These are phyloP conservation scores for Rhamphomyia laevipes DNA, from an alignment of 2,888 invertebrate species.

Conservation along the genomic window DNA sequence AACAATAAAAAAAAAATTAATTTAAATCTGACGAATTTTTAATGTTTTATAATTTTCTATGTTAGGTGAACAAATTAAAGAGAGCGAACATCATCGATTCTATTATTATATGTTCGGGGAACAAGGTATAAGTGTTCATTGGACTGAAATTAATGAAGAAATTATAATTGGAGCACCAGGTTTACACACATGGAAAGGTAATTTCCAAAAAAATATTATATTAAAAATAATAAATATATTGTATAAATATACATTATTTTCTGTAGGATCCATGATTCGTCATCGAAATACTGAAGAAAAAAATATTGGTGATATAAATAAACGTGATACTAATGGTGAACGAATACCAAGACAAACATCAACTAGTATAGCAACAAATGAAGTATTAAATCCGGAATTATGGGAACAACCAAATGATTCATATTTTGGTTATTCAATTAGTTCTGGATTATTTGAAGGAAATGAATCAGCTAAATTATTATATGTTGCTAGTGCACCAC, in stretches of 20 bases:
- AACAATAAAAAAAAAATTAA: too few relatives aligned
- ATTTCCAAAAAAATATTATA: too few relatives aligned
- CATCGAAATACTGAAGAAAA: conserved; percentile 22
- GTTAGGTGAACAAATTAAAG: conserved; percentile 22
- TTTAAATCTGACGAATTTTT: too few relatives aligned
- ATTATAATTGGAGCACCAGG: conserved; percentile 37
- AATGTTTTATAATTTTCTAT: background rate
- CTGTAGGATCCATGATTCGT: conserved; percentile 28
- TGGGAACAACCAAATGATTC: conserved; percentile 32
- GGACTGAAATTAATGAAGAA: conserved; percentile 34
- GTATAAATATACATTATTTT: background rate
- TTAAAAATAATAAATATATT: too few relatives aligned
- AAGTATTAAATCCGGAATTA: conserved; percentile 27
- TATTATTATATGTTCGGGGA: conserved; percentile 33
- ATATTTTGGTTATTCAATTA: conserved; percentile 36
- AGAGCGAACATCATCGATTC: conserved; percentile 8
- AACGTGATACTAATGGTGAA: conserved; percentile 26
- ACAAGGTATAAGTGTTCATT: conserved; percentile 34
- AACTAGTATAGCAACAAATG: conserved; percentile 13
- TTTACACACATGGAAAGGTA: conserved; percentile 33
- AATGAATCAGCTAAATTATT: conserved; percentile 22
- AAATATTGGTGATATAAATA: conserved; percentile 29
- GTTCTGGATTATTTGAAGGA: conserved; percentile 33
- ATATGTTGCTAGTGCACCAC: conserved; percentile 36
- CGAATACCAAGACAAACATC: conserved; percentile 17